These are phyloP conservation scores for Diadegma fenestrale DNA, from an alignment of 2,888 invertebrate genomes.

Conservation along the genomic window DNA sequence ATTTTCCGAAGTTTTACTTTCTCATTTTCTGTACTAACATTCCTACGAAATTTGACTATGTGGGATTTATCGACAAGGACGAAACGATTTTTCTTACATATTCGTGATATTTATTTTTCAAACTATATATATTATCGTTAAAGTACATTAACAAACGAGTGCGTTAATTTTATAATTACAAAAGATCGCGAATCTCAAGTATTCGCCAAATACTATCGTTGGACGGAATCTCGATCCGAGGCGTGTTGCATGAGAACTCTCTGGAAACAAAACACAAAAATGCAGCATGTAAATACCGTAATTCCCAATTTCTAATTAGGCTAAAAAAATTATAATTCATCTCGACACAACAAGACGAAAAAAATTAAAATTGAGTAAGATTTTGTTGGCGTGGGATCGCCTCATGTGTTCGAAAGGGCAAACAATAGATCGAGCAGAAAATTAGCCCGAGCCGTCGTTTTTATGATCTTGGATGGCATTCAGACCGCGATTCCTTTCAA, in stretches of 20 bases:
- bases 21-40: not conserved
- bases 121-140: not conserved
- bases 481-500: too few relatives aligned
- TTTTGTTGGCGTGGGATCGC: too few relatives aligned
- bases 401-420: too few relatives aligned
- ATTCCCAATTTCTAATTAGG: not conserved
- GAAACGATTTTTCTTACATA: too few relatives aligned
- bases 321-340: not conserved
- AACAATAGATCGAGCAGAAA: too few relatives aligned
- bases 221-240: constrained; percentile 69
- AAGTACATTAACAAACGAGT: not conserved
- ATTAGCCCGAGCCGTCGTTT: too few relatives aligned
- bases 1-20: not conserved
- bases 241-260: constrained; percentile 78
- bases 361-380: too few relatives aligned
- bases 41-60: too few relatives aligned
- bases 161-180: not conserved
- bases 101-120: not conserved
- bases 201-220: constrained; percentile 11
- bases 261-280: constrained; percentile 72
- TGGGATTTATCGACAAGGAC: too few relatives aligned
- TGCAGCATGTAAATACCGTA: not conserved
- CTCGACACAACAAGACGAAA: not conserved
- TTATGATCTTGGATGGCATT: too few relatives aligned
- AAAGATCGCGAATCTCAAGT: not conserved